Percentiles rank a stretch among this genome's conserved stretches.
These are phyloP conservation scores for Synanthedon andrenaeformis DNA, from an alignment of 2,888 invertebrate genomes.

Conservation along the genomic window DNA sequence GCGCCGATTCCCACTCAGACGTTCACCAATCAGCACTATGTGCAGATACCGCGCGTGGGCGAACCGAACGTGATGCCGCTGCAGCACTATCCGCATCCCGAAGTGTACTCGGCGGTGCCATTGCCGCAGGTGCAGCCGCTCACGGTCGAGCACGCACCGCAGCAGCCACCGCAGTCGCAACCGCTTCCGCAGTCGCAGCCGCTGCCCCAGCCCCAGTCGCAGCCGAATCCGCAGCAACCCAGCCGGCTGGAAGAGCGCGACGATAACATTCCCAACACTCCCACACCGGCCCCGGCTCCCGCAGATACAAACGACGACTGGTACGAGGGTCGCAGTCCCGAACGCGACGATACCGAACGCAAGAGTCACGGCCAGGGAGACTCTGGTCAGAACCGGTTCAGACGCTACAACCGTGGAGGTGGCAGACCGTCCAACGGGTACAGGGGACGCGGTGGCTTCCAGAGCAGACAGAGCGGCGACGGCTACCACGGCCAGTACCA, in stretches of 20 bases:
- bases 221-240: slow-evolving; percentile 15
- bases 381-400: slow-evolving; percentile 39
- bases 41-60: slow-evolving; percentile 55
- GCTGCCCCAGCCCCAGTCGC: slow-evolving; percentile 11
- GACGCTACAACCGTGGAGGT: slow-evolving; percentile 44
- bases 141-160: slow-evolving; percentile 67
- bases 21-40: slow-evolving; percentile 86
- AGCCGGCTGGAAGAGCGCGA: slow-evolving; percentile 21
- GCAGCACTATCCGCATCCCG: slow-evolving; percentile 66
- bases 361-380: slow-evolving; percentile 54
- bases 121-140: slow-evolving; percentile 55
- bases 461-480: slow-evolving; percentile 36
- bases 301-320: slow-evolving; percentile 37
- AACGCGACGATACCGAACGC: slow-evolving; percentile 43
- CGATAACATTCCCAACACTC: slow-evolving; percentile 7
- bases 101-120: slow-evolving; percentile 56
- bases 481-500: slow-evolving; percentile 46
- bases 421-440: slow-evolving; percentile 44
- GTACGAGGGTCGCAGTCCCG: slow-evolving; percentile 46
- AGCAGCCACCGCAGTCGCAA: slow-evolving; percentile 24
- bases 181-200: slow-evolving; percentile 15
- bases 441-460: slow-evolving; percentile 48
- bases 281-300: slow-evolving; percentile 15
- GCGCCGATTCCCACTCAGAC: slow-evolving; percentile 81
- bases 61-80: slow-evolving; percentile 67